Percentiles rank a stretch among this genome's conserved stretches.
Conservation (phyloP, 2,888 invertebrate species). For the Parelbella ahira region DNA sequence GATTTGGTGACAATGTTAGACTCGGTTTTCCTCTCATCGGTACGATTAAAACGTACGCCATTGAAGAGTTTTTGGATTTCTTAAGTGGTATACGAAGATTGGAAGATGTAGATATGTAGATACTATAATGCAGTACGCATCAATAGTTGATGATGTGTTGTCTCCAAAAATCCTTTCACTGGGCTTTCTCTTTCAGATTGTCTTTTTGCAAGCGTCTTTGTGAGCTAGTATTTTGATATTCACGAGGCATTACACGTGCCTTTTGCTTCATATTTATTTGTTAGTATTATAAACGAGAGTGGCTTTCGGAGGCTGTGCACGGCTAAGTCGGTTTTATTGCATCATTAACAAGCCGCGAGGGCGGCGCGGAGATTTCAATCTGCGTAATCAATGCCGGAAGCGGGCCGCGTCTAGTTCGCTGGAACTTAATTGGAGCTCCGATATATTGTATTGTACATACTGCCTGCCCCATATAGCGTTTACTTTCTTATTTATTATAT, state of each 20-base stretch:
- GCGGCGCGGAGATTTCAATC: constrained; percentile 71
- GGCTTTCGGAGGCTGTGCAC: constrained; percentile 69
- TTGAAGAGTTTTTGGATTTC: too few species aligned
- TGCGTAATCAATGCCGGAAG: constrained; percentile 68
- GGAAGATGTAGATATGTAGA: too few species aligned
- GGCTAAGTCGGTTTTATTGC: constrained; percentile 76
- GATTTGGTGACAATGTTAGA: too few species aligned
- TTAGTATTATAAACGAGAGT: constrained; percentile 73
- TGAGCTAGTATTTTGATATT: too few species aligned
- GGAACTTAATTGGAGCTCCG: constrained; percentile 53
- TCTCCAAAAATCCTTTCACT: constrained; percentile 3
- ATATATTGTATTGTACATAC: constrained; percentile 39
- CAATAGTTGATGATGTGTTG: too few species aligned
- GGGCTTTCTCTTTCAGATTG: too few species aligned
- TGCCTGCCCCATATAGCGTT: constrained; percentile 29
- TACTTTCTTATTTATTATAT: too few species aligned
- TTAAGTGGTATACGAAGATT: too few species aligned
- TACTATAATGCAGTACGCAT: too few species aligned
- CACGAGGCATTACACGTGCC: constrained; percentile 23
- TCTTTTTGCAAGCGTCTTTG: too few species aligned
- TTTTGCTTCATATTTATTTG: constrained; percentile 55
- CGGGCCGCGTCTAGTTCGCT: constrained; percentile 47
- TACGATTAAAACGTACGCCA: too few species aligned
- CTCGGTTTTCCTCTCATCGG: too few species aligned
- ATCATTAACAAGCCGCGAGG: constrained; percentile 70